Conservation (phyloP, 2,113 vertebrate genomes). For the Ploceus nigricollis region DNA sequence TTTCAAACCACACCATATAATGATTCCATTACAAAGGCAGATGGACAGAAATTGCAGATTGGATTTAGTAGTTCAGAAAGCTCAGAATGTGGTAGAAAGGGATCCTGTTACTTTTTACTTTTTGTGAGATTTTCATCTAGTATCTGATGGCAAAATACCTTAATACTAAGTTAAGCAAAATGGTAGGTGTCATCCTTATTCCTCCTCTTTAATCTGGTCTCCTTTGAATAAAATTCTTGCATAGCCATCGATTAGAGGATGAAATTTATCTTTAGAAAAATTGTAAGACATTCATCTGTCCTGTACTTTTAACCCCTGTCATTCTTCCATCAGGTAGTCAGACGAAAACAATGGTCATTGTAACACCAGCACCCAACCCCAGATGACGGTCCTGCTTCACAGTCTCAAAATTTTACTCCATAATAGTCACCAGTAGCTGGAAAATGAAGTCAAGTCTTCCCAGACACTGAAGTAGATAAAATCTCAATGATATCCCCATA, state of each 20-base stretch:
- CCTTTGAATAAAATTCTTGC: neutral
- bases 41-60: neutral
- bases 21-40: neutral
- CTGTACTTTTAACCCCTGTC: neutral
- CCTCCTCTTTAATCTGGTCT: neutral
- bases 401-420: neutral
- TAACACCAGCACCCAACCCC: neutral
- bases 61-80: neutral
- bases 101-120: neutral
- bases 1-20: neutral
- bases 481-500: neutral
- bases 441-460: neutral
- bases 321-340: neutral
- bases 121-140: neutral
- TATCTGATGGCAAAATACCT: neutral
- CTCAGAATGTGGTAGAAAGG: neutral
- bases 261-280: neutral
- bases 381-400: neutral
- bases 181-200: neutral
- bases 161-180: neutral
- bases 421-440: neutral
- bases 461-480: neutral
- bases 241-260: neutral
- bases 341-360: neutral
- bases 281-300: neutral